Evolutionary conservation across 2,888 invertebrate species (phyloP), one percentile per base, ranked within the genome.

Genomic region (Colletes collaris): DNA sequence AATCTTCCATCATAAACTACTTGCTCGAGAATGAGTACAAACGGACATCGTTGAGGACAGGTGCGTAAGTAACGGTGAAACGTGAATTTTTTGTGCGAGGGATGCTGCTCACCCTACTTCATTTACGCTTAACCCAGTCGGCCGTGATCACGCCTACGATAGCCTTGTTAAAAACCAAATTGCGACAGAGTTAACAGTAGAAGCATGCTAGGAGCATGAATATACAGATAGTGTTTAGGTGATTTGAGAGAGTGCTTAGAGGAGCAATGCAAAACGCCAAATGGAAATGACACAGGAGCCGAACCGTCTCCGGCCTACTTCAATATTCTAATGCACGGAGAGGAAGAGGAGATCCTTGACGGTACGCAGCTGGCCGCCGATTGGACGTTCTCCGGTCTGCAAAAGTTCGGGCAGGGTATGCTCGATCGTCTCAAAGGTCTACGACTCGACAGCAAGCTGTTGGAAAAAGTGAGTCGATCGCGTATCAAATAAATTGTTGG

Each of bases 331-430:
- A 97, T 97, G 96, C 95, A 97, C 93, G 98, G 98, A 69, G 96
- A 97, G 85, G 96, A 96, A 87, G 96, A 97, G 46, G 96, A 97
- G 93, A 95, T 97, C 66, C 93, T 98, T 68, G 98, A 98, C 91
- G 98, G 98, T 35, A 98, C 98, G 19, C 98, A 98, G 93, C 93
- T 99, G 85, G 97, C 98, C n/a, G 98, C 98, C 35, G 98, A 98
- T 91, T 98, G 97, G 95, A 97, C 98, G 35, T 98, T 98, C 93
- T 96, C 98, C 2, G 97, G 98, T 4, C 94, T 99, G 69, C 98
- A 98, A 93, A 98, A 98, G 93, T 99, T 98, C 92, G 99, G 99
- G 13, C 97, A 98, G 94, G 98, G 98, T 67, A 95, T 98, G 90
- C 96, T 98, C 90, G 98, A 98, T 93, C 96, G 97, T 85, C 94